Conservation (phyloP, 2,113 vertebrate genomes). For the Percopsis transmontana region DNA sequence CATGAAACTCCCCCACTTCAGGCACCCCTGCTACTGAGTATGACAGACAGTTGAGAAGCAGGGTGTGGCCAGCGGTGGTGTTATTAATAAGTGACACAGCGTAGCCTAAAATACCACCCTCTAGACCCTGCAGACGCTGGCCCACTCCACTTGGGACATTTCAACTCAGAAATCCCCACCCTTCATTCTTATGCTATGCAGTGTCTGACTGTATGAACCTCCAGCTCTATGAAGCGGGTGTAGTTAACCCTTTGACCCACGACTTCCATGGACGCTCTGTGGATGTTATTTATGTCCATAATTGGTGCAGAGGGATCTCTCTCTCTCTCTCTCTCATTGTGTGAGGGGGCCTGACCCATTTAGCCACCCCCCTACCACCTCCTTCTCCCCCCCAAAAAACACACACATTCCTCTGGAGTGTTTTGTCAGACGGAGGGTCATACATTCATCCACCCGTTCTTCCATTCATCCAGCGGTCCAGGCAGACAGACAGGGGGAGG, state of each 20-base stretch:
- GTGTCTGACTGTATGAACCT: slow-evolving; percentile 17
- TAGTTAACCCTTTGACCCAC: slow-evolving; percentile 69
- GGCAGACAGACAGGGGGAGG: slow-evolving; percentile 81
- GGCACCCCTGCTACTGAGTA: not conserved
- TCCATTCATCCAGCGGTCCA: slow-evolving; percentile 54
- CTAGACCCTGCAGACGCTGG: not conserved
- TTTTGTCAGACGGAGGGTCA: slow-evolving; percentile 51
- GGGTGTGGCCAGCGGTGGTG: not conserved
- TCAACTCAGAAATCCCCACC: not conserved
- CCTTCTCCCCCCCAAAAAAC: slow-evolving; percentile 45
- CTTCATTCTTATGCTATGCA: slow-evolving; percentile 17
- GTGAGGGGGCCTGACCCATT: slow-evolving; percentile 73
- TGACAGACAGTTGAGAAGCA: slow-evolving; percentile 3
- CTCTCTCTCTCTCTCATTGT: slow-evolving; percentile 69
- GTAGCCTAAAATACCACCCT: not conserved
- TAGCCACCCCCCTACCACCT: slow-evolving; percentile 43
- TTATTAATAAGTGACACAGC: slow-evolving; percentile 5
- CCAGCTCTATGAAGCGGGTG: slow-evolving; percentile 34
- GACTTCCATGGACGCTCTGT: slow-evolving; percentile 59
- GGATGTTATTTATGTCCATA: slow-evolving; percentile 73
- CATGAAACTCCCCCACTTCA: too few relatives aligned
- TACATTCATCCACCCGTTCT: slow-evolving; percentile 79
- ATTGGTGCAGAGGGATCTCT: slow-evolving; percentile 56
- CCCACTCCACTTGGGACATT: not conserved
- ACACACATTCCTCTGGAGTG: slow-evolving; percentile 62